Conservation (phyloP, 2,797 vertebrate species). For the Acomys russatus region DNA sequence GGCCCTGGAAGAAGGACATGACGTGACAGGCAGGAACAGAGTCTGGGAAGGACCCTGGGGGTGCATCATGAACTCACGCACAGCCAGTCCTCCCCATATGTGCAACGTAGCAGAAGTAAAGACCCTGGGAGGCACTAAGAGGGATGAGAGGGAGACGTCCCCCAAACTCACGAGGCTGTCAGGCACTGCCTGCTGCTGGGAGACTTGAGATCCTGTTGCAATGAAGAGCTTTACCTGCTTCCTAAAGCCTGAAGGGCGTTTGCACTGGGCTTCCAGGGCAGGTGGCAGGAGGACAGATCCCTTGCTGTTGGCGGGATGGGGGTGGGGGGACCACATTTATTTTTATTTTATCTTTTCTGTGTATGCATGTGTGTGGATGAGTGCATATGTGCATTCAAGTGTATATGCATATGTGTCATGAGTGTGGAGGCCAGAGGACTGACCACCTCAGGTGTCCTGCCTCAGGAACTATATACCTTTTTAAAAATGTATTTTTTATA, state of each 20-base stretch:
- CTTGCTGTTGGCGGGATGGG: background rate
- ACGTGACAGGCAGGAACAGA: slow-evolving; percentile 80
- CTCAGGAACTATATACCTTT: background rate
- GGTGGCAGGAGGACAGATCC: background rate
- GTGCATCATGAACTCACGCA: slow-evolving; percentile 72
- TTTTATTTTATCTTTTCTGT: background rate
- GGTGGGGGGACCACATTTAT: background rate
- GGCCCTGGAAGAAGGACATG: slow-evolving; percentile 67
- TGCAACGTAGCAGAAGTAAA: slow-evolving; percentile 85
- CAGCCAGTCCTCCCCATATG: slow-evolving; percentile 76
- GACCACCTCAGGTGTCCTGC: background rate
- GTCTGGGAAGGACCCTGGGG: slow-evolving; percentile 78
- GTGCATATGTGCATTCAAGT: background rate
- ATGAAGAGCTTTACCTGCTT: background rate
- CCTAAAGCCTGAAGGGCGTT: background rate
- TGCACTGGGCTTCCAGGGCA: background rate
- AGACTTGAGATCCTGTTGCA: background rate
- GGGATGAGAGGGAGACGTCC: slow-evolving; percentile 27
- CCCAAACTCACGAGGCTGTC: slow-evolving; percentile 33
- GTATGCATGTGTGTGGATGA: background rate
- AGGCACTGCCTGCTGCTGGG: background rate
- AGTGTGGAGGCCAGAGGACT: background rate
- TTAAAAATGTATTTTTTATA: too few species aligned
- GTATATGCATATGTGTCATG: background rate
- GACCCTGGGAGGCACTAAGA: slow-evolving; percentile 56